phyloP scores from a whole-genome alignment of 2,888 invertebrate genomes.

The Endomychus coccineus region DNA sequence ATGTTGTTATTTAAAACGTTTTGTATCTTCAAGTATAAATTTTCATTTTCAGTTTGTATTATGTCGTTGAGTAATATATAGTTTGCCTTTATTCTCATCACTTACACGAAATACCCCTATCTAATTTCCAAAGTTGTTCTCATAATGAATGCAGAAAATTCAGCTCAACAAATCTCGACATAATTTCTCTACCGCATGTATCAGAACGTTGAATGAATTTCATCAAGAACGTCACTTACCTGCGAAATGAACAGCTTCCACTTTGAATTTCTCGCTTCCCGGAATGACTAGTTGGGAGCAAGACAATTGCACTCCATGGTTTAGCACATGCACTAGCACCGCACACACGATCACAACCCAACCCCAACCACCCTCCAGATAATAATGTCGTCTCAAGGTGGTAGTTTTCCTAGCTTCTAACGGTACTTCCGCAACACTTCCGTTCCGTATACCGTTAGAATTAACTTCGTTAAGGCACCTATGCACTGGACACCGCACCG shows the following conservation, averaged over 20 bases:
- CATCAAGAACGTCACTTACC: constrained; percentile 54
- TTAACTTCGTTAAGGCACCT: constrained; percentile 19
- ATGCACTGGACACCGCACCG: constrained; percentile 28
- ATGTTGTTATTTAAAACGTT: too few species aligned
- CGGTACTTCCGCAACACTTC: constrained; percentile 32
- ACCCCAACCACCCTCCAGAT: constrained; percentile 84
- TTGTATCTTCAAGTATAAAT: too few species aligned
- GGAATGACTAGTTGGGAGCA: constrained; percentile 54
- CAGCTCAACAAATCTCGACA: too few species aligned
- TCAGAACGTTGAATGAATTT: too few species aligned
- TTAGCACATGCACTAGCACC: constrained; percentile 63
- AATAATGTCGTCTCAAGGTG: constrained; percentile 60
- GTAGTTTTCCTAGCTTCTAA: constrained; percentile 41
- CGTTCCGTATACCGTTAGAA: constrained; percentile 7
- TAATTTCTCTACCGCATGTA: too few species aligned
- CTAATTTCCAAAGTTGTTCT: too few species aligned
- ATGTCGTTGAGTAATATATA: too few species aligned
- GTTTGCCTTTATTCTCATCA: too few species aligned
- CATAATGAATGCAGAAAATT: too few species aligned
- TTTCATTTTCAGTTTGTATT: too few species aligned
- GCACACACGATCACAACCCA: constrained; percentile 72
- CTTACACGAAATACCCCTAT: too few species aligned
- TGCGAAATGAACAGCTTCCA: constrained; percentile 56
- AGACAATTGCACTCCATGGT: constrained; percentile 67
- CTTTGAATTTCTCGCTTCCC: constrained; percentile 53